Evolutionary conservation across 1,140 invertebrate genomes (phyloP).

Genomic region (Xylocopa sonorina): DNA sequence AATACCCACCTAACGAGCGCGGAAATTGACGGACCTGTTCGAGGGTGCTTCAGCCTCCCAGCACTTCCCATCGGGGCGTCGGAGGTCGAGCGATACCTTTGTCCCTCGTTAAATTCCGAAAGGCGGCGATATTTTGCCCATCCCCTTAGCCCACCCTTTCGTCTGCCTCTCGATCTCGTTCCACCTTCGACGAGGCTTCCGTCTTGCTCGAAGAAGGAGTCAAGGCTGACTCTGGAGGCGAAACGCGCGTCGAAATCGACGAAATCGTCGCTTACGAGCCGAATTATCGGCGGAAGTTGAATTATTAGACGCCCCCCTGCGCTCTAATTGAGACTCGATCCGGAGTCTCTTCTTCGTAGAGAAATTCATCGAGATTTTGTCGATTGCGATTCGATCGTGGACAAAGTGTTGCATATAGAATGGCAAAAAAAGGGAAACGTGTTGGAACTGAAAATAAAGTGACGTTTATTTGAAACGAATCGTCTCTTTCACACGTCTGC

Average conservation of each 20-base stretch:
- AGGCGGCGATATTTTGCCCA: slow-evolving; percentile 59
- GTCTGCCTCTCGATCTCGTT: slow-evolving; percentile 33
- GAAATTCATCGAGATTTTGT: too few relatives aligned
- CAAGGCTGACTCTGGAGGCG: slow-evolving; percentile 1
- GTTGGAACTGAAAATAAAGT: too few relatives aligned
- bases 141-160: neutral
- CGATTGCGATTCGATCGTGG: too few relatives aligned
- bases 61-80: slow-evolving; percentile 54
- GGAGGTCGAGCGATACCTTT: slow-evolving; percentile 67
- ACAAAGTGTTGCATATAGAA: too few relatives aligned
- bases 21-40: slow-evolving; percentile 69
- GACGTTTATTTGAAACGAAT: too few relatives aligned
- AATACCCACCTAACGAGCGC: slow-evolving; percentile 70
- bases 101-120: slow-evolving; percentile 71
- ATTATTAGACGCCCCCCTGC: neutral
- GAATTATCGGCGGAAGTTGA: slow-evolving; percentile 1
- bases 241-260: slow-evolving; percentile 27
- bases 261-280: neutral
- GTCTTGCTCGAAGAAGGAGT: neutral
- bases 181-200: slow-evolving; percentile 5
- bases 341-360: too few relatives aligned
- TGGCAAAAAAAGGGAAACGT: too few relatives aligned
- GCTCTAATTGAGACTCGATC: neutral
- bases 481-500: too few relatives aligned
- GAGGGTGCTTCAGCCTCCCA: slow-evolving; percentile 62